These are phyloP conservation scores for Hyles lineata DNA, from an alignment of 2,888 invertebrate genomes.

Conservation along the genomic window DNA sequence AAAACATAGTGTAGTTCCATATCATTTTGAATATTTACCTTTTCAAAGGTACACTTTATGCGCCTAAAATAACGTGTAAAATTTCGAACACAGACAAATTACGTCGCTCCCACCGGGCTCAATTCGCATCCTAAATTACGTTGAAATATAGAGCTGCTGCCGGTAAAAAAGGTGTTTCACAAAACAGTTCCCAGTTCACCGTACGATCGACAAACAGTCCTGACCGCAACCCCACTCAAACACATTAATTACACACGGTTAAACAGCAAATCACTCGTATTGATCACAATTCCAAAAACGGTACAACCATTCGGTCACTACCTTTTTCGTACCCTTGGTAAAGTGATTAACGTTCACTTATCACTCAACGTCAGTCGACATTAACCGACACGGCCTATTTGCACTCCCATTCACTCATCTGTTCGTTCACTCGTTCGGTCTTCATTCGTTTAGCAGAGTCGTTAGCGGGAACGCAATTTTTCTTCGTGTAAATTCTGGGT, in stretches of 20 bases:
- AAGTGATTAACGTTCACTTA: slow-evolving; percentile 57
- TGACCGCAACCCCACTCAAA: slow-evolving; percentile 20
- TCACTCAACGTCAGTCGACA: slow-evolving; percentile 69
- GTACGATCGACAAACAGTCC: not conserved
- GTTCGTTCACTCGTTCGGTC: slow-evolving; percentile 53
- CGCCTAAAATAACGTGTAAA: no score
- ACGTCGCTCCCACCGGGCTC: no score
- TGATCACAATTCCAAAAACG: slow-evolving; percentile 34
- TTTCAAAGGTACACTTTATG: no score
- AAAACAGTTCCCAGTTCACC: not conserved
- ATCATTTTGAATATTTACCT: no score
- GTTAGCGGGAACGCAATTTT: slow-evolving; percentile 48
- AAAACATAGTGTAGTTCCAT: no score
- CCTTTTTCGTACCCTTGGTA: slow-evolving; percentile 47
- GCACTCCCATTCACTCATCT: slow-evolving; percentile 56
- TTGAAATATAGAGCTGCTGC: not conserved
- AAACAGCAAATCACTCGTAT: slow-evolving; percentile 28
- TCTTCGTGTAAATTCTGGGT: slow-evolving; percentile 42
- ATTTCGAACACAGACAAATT: no score
- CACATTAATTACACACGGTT: slow-evolving; percentile 26
- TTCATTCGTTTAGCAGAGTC: slow-evolving; percentile 62
- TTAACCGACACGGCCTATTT: slow-evolving; percentile 64
- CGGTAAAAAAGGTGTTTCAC: not conserved
- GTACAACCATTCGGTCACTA: slow-evolving; percentile 33
- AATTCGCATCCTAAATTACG: not conserved